These are phyloP conservation scores for Bombus difficillimus DNA, from an alignment of 1,140 invertebrate genomes.

Conservation along the genomic window DNA sequence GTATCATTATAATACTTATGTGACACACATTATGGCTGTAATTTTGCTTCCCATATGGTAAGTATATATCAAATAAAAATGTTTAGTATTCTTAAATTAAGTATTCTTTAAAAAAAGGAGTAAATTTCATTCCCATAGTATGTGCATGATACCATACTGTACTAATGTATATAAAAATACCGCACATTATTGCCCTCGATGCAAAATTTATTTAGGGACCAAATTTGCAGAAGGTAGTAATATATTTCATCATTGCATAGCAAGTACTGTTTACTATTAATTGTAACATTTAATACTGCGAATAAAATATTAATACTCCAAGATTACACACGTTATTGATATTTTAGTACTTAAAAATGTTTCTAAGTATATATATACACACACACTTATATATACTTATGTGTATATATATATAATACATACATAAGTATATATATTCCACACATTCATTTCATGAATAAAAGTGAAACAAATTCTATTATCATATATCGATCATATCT, in stretches of 20 bases:
- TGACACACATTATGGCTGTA: slow-evolving; percentile 24
- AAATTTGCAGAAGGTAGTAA: slow-evolving; percentile 23
- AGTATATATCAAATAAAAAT: slow-evolving; percentile 8
- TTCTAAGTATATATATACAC: not conserved
- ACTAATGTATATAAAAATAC: slow-evolving; percentile 18
- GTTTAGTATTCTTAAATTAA: not conserved
- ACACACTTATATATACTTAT: too few species aligned
- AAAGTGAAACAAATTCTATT: not conserved
- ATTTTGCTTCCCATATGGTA: slow-evolving; percentile 37
- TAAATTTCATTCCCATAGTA: slow-evolving; percentile 1
- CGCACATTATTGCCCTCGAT: slow-evolving; percentile 35
- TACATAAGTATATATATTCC: too few species aligned
- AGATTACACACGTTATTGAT: not conserved
- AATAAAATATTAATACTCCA: not conserved
- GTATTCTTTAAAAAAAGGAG: not conserved
- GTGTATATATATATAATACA: too few species aligned
- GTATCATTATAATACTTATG: slow-evolving; percentile 12
- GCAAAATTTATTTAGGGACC: slow-evolving; percentile 44
- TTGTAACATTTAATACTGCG: not conserved
- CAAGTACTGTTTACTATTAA: not conserved
- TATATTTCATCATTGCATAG: not conserved
- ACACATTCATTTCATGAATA: not conserved
- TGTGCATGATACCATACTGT: slow-evolving; percentile 43
- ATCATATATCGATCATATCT: not conserved
- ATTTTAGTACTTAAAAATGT: not conserved